Conservation (phyloP, 1,140 invertebrate species). For the Oncopodura yosiiana region DNA sequence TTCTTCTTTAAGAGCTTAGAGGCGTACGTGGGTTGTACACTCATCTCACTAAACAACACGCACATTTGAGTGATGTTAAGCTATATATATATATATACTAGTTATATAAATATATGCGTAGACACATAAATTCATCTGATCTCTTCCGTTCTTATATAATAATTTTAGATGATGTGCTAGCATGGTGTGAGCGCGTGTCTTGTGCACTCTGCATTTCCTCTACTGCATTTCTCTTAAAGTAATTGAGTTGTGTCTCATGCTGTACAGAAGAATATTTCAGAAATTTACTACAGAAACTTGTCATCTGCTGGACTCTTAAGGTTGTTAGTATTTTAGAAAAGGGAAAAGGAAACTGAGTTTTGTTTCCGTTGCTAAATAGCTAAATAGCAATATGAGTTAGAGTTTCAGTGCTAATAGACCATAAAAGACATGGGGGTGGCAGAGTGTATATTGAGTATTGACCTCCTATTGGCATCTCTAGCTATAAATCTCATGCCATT, state of each 20-base stretch:
- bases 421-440: slow-evolving; percentile 15
- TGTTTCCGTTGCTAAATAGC: neutral
- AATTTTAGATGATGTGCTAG: no score
- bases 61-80: no score
- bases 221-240: neutral
- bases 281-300: neutral
- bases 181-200: no score
- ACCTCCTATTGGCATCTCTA: slow-evolving; percentile 18
- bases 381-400: neutral
- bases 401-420: slow-evolving; percentile 6
- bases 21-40: no score
- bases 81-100: no score
- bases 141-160: no score
- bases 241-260: neutral
- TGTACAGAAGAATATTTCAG: neutral
- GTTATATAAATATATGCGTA: no score
- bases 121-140: no score
- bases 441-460: no score
- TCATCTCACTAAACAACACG: no score
- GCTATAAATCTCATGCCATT: slow-evolving; percentile 17
- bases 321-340: neutral
- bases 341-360: neutral
- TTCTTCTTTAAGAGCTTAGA: no score
- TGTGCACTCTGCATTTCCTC: no score
- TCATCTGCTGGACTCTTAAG: neutral